Evolutionary conservation across 1,140 invertebrate genomes (phyloP), one percentile per base, ranked within the genome.

Genomic region (Drosophila suzukii): DNA sequence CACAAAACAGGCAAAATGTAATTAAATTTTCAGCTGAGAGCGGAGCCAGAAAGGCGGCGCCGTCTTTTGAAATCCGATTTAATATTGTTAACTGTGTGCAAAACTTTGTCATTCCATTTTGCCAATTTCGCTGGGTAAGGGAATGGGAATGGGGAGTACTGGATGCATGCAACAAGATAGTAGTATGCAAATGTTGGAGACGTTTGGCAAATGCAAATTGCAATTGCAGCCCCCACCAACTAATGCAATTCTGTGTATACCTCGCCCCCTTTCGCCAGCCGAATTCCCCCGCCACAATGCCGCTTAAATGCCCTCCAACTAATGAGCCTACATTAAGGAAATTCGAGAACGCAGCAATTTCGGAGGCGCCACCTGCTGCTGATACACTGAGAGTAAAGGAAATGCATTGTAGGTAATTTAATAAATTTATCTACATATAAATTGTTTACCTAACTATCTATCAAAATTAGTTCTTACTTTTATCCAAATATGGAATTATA

Each of bases 11-110:
- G 68, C 68, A 81, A 89, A 89, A 89, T 90, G 84, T 90, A 89
- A 89, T 89, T 89, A 89, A 80, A 90, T 78, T 89, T 89, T 76
- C 57, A 72, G 56, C 73, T 67, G 73, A 12, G 50, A 59, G 55
- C 43, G 55, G 43, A 50, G 30, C 24, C 36, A 44, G 50, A 24
- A 58, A 58, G 44, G 44, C 24, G 51, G 55, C 43, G 53, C 38
- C 55, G 75, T 70, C 83, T 83, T 78, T 84, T 84, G 85, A 89
- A 89, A 89, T 89, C 84, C 74, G 84, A 89, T 89, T 89, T 89
- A 89, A 89, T 89, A 89, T 84, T 89, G 84, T 89, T 89, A 90
- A 84, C 84, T 78, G 84, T 75, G 84, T 83, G 83, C 83, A 75
- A 88, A 89, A 89, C 84, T 89, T 89, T 89, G 84, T 84, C 84